Evolutionary conservation across 2,888 invertebrate genomes (phyloP), one percentile per base, ranked within the genome.

Genomic region (Dexiosoma caninum): DNA sequence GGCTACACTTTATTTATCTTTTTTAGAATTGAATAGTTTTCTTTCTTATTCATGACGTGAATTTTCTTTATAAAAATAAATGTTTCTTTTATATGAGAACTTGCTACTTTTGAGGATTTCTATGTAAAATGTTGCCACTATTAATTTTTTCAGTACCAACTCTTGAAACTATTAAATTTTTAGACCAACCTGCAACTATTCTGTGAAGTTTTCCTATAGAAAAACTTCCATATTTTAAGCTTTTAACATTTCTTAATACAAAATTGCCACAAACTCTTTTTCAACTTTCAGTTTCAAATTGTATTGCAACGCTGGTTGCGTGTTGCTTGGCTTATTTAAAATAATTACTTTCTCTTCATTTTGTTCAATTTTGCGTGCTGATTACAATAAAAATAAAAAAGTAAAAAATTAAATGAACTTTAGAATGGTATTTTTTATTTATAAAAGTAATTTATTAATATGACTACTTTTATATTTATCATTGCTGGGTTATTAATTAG

Each of bases 301-400:
- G 27, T 16, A 40, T 5, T 46, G n/a, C 12, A 46, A 16, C 27
- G 35, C 9, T 60, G 21, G 32, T 71, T 60, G 71, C 71, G 60
- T 71, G 71, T 46, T 55, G 2, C 14, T 37, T 37, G 35, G 2
- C 9, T 37, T 57, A 19, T 21, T 8, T 16, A 37, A 19, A 57
- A 57, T 8, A 37, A 21, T 19, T 19, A 55, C 37, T 74, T 74
- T 74, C 53, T 74, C 66, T 57, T 59, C 14, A 35, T 55, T 66
- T 49, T 74, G 23, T 64, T 74, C 6, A 55, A 55, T 64, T 64
- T 74, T 64, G 74, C 66, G 64, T 74, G 74, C 14, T 40, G 49
- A 21, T 46, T 49, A 49, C 7, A 71, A 71, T 21, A 51, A 42
- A 69, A 69, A 51, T 64, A 46, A 57, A 66, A 14, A 67, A 55